phyloP scores from a whole-genome alignment of 2,113 vertebrate genomes.

The Halcyon malimbica region DNA sequence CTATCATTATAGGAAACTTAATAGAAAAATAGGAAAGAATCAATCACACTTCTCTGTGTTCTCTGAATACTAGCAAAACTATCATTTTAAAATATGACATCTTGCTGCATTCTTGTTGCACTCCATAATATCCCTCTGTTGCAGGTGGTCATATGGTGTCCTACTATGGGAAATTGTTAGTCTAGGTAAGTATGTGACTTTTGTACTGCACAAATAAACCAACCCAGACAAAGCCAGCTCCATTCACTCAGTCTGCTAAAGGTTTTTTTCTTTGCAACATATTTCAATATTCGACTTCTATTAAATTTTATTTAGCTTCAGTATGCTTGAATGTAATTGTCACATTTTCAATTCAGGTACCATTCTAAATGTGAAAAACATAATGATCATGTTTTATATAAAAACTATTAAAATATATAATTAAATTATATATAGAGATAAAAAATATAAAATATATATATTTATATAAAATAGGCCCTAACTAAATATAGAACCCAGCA shows the following conservation, averaged over 20 bases:
- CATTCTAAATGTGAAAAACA: not conserved
- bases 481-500: not conserved
- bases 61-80: not conserved
- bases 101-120: not conserved
- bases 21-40: not conserved
- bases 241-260: not conserved
- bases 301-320: not conserved
- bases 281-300: not conserved
- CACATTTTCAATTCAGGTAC: not conserved
- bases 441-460: no score
- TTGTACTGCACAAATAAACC: not conserved
- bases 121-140: not conserved
- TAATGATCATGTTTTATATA: not conserved
- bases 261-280: not conserved
- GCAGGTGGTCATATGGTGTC: conserved; percentile 89
- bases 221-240: not conserved
- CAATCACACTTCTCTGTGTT: not conserved
- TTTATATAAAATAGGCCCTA: not conserved
- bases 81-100: not conserved
- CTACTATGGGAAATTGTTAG: conserved; percentile 90
- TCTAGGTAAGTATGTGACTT: conserved; percentile 79
- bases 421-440: no score
- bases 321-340: not conserved
- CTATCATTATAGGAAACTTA: not conserved
- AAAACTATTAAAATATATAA: not conserved